Base-by-base conservation (phyloP, 2,888 invertebrate species). In the Aporophyla lueneburgensis region DNA sequence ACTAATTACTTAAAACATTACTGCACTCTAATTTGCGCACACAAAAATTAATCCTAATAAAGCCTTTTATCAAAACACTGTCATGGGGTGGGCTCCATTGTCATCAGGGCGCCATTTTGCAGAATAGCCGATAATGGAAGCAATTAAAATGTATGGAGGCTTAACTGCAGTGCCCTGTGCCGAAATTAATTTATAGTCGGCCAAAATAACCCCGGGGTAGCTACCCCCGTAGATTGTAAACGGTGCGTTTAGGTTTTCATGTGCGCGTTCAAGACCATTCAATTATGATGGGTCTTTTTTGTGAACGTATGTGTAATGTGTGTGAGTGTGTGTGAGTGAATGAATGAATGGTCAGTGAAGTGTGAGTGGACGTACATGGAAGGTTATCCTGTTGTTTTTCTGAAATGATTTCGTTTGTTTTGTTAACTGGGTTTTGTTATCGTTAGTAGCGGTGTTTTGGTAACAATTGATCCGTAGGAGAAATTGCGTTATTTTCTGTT, bases 91-190 rank as follows among this genome's bases (percentile, higher is more conserved):
- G 88, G 89, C 77, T 85, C 92, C 92, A 94, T 95, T 95, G 95
- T 95, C 95, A 94, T 92, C 92, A 91, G 91, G 89, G 92, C 93
- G 92, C 92, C 92, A 93, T 95, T 95, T 94, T 94, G 92, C 92
- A 92, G 94, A 95, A 94, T 92, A 93, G 92, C 94, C 94, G 95
- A 96, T 96, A 96, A 96, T 96, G 95, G 95, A 94, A 93, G 94
- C 96, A 96, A 96, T 96, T 96, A 96, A 96, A 96, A 96, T 96
- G 95, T 96, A 96, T 96, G 95, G 95, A 93, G 95, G 96, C 95
- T 96, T 96, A 95, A 96, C 96, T 96, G 96, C 95, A 96, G 90
- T 94, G 94, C 92, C 94, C 94, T 94, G 95, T 93, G 93, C 92
- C 93, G 92, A 96, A 96, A 96, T 96, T 96, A 96, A 96, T 96